These are phyloP conservation scores for Noctua janthe DNA, from an alignment of 2,888 invertebrate genomes.

Conservation along the genomic window DNA sequence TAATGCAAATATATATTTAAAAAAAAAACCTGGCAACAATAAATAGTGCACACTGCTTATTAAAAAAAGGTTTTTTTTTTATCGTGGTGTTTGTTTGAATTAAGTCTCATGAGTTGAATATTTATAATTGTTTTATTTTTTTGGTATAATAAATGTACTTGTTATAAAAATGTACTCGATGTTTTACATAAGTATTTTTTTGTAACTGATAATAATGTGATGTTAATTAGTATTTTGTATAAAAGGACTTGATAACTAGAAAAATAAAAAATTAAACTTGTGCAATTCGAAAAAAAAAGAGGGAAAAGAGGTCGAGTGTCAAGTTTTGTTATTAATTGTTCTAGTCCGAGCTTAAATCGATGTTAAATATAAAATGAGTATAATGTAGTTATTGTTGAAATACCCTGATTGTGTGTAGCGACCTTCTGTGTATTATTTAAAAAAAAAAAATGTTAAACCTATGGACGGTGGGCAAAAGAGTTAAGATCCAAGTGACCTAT, in stretches of 20 bases:
- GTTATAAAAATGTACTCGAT: conserved; percentile 32
- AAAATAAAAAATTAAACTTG: conserved; percentile 50
- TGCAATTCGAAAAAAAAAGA: not conserved
- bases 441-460: conserved; percentile 15
- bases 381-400: conserved; percentile 62
- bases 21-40: not conserved
- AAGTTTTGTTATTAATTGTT: conserved; percentile 53
- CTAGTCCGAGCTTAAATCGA: conserved; percentile 62
- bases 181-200: conserved; percentile 51
- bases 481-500: not conserved
- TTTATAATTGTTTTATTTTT: conserved; percentile 7
- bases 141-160: conserved; percentile 3
- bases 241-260: conserved; percentile 51
- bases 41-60: not conserved
- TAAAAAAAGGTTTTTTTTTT: not conserved
- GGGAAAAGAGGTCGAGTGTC: not conserved
- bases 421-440: conserved; percentile 57
- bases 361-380: conserved; percentile 63
- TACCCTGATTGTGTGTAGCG: conserved; percentile 66
- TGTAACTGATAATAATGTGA: conserved; percentile 58
- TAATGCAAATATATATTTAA: not conserved
- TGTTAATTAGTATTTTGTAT: conserved; percentile 65
- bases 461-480: conserved; percentile 32
- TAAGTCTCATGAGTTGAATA: not conserved
- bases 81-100: not conserved